Conservation (phyloP, 2,888 invertebrate genomes). For the Ceriagrion tenellum region DNA sequence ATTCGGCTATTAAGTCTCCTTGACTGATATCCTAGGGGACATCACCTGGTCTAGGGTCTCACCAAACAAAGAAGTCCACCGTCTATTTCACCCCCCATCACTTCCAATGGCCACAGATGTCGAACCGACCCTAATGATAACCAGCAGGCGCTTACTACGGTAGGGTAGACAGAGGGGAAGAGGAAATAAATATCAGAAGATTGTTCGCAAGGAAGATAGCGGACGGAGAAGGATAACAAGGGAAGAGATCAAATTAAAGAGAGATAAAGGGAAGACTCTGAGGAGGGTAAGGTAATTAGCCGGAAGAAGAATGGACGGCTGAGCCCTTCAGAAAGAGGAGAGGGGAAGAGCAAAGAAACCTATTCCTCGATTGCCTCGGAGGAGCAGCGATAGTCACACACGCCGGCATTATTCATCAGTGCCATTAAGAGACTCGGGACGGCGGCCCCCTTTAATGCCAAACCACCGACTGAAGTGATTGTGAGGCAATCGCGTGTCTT, state of each 20-base stretch:
- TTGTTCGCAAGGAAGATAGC: neutral
- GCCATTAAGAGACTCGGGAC: neutral
- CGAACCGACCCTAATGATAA: neutral
- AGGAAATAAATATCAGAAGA: neutral
- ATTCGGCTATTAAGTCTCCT: too few relatives aligned
- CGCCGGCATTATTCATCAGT: constrained; percentile 18
- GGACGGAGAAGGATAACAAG: neutral
- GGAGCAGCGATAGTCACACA: neutral
- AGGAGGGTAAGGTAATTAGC: constrained; percentile 1
- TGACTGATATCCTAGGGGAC: too few relatives aligned
- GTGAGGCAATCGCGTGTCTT: neutral
- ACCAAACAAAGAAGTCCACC: neutral
- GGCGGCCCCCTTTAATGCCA: neutral
- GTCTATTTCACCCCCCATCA: too few relatives aligned
- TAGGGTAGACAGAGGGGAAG: too few relatives aligned
- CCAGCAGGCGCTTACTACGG: neutral
- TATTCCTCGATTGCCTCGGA: neutral
- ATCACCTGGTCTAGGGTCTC: too few relatives aligned
- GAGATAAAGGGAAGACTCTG: neutral
- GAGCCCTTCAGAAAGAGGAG: neutral
- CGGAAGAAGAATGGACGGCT: neutral
- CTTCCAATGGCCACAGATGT: neutral
- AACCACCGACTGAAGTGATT: neutral
- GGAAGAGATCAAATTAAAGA: neutral
- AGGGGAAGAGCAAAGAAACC: neutral